A percentile compares a stretch with the other conserved stretches of the same genome.
Conservation (phyloP, 2,888 invertebrate genomes). For the Temnothorax ravouxi region DNA sequence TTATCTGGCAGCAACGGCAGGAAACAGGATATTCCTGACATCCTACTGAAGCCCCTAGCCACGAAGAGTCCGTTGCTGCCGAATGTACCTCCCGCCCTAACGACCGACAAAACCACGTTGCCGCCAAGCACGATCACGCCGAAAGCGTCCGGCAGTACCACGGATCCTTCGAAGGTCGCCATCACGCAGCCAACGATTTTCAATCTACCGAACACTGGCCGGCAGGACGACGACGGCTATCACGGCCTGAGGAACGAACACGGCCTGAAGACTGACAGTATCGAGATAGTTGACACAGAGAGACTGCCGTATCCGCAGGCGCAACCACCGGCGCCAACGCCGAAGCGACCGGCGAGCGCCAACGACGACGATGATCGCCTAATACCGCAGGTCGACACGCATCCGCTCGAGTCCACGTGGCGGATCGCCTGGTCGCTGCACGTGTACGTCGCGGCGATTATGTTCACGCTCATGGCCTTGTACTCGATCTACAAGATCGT, state of each 20-base stretch:
- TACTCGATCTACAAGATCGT: slow-evolving; percentile 95
- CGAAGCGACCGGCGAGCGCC: slow-evolving; percentile 77
- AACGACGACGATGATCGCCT: slow-evolving; percentile 69
- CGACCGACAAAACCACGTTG: slow-evolving; percentile 75
- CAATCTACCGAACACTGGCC: slow-evolving; percentile 82
- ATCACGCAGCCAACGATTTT: slow-evolving; percentile 84
- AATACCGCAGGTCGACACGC: slow-evolving; percentile 86
- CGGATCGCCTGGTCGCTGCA: slow-evolving; percentile 97
- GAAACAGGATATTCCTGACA: slow-evolving; percentile 93
- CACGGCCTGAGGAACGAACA: slow-evolving; percentile 76
- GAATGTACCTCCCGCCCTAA: slow-evolving; percentile 87
- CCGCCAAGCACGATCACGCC: slow-evolving; percentile 74
- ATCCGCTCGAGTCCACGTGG: slow-evolving; percentile 89
- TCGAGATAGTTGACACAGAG: slow-evolving; percentile 83
- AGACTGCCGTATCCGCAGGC: slow-evolving; percentile 83
- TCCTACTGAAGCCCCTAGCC: slow-evolving; percentile 88
- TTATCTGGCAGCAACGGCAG: slow-evolving; percentile 95
- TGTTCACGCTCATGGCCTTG: slow-evolving; percentile 94
- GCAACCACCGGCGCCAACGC: slow-evolving; percentile 82
- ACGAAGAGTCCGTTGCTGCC: slow-evolving; percentile 81
- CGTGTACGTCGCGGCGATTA: slow-evolving; percentile 94
- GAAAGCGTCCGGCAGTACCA: slow-evolving; percentile 57
- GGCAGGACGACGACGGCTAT: slow-evolving; percentile 78
- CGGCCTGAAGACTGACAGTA: slow-evolving; percentile 80
- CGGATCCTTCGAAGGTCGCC: slow-evolving; percentile 65